Conservation (phyloP, 2,797 vertebrate species). For the Diplodus sargus region DNA sequence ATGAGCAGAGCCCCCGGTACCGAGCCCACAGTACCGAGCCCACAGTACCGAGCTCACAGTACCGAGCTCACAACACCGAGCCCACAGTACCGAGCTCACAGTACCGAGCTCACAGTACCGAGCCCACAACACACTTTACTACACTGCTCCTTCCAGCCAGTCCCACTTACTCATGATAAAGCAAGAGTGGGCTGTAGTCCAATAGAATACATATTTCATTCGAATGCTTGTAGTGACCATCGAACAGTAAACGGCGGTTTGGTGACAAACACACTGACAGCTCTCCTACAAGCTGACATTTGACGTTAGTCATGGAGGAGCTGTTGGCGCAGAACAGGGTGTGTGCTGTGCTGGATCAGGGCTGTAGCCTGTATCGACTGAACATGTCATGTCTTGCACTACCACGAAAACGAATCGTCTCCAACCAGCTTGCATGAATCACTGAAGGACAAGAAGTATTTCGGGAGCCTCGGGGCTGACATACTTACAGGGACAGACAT, state of each 20-base stretch:
- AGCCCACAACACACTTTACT: neutral
- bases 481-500: slow-evolving; percentile 87
- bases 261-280: neutral
- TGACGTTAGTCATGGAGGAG: neutral
- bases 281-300: slow-evolving; percentile 4
- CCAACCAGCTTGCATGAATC: neutral
- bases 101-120: too few relatives aligned
- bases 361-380: too few relatives aligned
- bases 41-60: too few relatives aligned
- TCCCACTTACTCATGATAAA: neutral
- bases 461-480: slow-evolving; percentile 7
- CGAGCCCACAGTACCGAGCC: too few relatives aligned
- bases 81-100: too few relatives aligned
- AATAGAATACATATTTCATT: neutral
- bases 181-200: too few relatives aligned
- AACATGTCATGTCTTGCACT: neutral
- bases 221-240: too few relatives aligned
- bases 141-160: neutral
- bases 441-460: neutral
- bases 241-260: too few relatives aligned
- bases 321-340: neutral
- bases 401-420: too few relatives aligned
- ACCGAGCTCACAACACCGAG: too few relatives aligned
- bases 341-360: slow-evolving; percentile 14
- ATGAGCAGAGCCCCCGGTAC: neutral